A percentile compares a stretch with the other conserved stretches of the same genome.
Evolutionary conservation across 2,113 vertebrate species (phyloP).

Genomic region (Thalassarche chlororhynchos): DNA sequence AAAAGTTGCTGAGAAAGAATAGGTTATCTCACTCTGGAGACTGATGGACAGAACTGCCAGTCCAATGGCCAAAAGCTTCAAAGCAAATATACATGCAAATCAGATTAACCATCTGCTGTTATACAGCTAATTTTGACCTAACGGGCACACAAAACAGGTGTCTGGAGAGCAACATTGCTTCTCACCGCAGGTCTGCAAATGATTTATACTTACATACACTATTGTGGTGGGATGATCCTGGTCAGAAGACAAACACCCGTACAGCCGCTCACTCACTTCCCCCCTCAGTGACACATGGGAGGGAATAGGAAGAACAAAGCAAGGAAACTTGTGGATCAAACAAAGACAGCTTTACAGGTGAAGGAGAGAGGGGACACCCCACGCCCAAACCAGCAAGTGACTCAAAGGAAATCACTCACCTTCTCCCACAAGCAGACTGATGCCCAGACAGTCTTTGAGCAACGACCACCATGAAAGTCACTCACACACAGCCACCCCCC

Average conservation of each 20-base stretch:
- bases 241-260: neutral
- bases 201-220: neutral
- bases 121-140: neutral
- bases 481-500: neutral
- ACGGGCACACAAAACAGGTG: neutral
- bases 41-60: neutral
- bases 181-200: neutral
- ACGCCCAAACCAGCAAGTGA: neutral
- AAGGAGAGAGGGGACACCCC: neutral
- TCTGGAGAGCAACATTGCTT: neutral
- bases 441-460: neutral
- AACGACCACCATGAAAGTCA: neutral
- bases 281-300: neutral
- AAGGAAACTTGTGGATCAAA: neutral
- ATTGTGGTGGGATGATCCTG: neutral
- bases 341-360: neutral
- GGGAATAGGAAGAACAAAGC: neutral
- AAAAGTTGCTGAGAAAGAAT: neutral
- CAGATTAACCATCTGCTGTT: neutral
- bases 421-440: neutral
- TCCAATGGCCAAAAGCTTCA: neutral
- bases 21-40: neutral
- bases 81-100: neutral
- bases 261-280: neutral
- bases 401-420: neutral